Percentiles rank a stretch among this genome's conserved stretches.
These are phyloP conservation scores for Ovibos moschatus DNA, from an alignment of 2,113 vertebrate species.

Conservation along the genomic window DNA sequence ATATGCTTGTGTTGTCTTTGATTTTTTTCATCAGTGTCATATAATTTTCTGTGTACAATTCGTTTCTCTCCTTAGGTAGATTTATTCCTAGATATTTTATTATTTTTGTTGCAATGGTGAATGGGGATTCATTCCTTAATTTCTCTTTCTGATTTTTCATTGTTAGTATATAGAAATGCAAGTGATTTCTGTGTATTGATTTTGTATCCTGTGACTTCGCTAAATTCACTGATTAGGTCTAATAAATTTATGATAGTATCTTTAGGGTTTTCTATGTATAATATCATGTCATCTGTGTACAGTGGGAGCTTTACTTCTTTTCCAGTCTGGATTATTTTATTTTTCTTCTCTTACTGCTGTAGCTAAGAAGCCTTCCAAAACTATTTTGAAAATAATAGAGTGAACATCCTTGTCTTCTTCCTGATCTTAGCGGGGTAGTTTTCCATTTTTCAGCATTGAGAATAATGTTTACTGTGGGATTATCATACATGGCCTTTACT, in stretches of 20 bases:
- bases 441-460: background rate
- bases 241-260: background rate
- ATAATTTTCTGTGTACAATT: background rate
- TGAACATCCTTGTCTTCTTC: background rate
- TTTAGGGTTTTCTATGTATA: background rate
- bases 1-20: background rate
- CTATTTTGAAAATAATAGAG: background rate
- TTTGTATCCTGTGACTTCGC: background rate
- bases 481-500: background rate
- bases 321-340: background rate
- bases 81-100: background rate
- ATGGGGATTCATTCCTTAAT: background rate
- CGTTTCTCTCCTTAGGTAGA: background rate
- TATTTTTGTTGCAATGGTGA: background rate
- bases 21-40: background rate
- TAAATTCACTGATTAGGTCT: background rate
- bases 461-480: background rate
- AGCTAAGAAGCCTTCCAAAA: background rate
- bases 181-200: background rate
- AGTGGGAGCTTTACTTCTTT: background rate
- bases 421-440: background rate
- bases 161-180: background rate
- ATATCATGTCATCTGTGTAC: background rate
- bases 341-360: background rate
- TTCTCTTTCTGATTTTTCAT: background rate